Evolutionary conservation across 2,888 invertebrate species (phyloP).

Genomic region (Syrista parreyssii): DNA sequence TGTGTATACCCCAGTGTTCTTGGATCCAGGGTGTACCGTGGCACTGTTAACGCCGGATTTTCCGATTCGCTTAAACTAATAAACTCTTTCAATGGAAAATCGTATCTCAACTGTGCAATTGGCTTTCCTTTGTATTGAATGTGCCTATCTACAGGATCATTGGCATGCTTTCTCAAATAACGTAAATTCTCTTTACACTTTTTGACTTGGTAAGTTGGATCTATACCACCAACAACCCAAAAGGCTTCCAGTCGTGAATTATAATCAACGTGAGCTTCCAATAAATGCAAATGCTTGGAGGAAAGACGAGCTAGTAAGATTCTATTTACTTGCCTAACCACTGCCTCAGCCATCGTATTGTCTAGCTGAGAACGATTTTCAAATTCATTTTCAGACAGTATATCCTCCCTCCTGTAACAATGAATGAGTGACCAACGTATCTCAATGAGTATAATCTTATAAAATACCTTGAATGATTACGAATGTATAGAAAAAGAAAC

Average conservation of each 20-base stretch:
- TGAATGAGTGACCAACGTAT: slow-evolving; percentile 5
- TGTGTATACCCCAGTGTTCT: slow-evolving; percentile 71
- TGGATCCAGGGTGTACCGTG: slow-evolving; percentile 73
- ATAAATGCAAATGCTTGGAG: slow-evolving; percentile 72
- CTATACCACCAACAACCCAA: slow-evolving; percentile 84
- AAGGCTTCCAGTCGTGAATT: slow-evolving; percentile 86
- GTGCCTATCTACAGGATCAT: slow-evolving; percentile 73
- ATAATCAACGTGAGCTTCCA: slow-evolving; percentile 76
- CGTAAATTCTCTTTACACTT: slow-evolving; percentile 47
- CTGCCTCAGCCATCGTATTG: slow-evolving; percentile 67
- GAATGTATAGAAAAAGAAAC: slow-evolving; percentile 4
- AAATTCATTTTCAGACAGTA: slow-evolving; percentile 26
- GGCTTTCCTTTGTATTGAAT: slow-evolving; percentile 81
- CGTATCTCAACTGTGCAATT: slow-evolving; percentile 76
- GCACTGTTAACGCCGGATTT: slow-evolving; percentile 71
- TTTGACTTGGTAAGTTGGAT: slow-evolving; percentile 68
- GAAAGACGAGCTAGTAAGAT: slow-evolving; percentile 73
- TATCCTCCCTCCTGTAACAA: slow-evolving; percentile 49
- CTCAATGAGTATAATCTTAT: neutral
- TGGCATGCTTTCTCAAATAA: slow-evolving; percentile 65
- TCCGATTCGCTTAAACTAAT: slow-evolving; percentile 70
- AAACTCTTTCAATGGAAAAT: slow-evolving; percentile 76
- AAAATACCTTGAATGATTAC: neutral
- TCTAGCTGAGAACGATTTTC: slow-evolving; percentile 55
- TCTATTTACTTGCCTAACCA: slow-evolving; percentile 79